Evolutionary conservation across 2,888 invertebrate genomes (phyloP).

Genomic region (Troides helena): DNA sequence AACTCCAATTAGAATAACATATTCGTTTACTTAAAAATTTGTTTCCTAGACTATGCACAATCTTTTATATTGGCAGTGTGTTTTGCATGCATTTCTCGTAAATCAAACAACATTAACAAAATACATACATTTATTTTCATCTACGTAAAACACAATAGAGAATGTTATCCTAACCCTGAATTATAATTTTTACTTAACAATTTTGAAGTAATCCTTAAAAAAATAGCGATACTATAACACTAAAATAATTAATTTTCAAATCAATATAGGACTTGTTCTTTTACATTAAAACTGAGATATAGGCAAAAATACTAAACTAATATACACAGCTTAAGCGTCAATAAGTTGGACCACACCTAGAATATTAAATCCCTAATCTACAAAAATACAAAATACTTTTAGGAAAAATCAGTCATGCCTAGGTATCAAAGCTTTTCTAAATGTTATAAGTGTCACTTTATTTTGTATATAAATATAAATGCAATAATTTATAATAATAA

Average conservation of each 20-base stretch:
- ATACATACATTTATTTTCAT: constrained; percentile 22
- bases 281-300: not conserved
- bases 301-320: constrained; percentile 6
- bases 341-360: constrained; percentile 15
- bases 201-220: not conserved
- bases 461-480: not conserved
- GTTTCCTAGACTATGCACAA: not conserved
- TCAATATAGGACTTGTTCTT: not conserved
- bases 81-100: not conserved
- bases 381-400: constrained; percentile 19
- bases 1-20: not conserved
- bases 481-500: not conserved
- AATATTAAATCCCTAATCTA: constrained; percentile 4
- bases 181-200: not conserved
- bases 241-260: not conserved
- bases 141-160: constrained; percentile 21
- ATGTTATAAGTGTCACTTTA: not conserved
- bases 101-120: constrained; percentile 18
- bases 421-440: constrained; percentile 8
- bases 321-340: constrained; percentile 18
- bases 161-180: constrained; percentile 16
- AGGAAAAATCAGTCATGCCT: constrained; percentile 24
- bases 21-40: not conserved
- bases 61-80: not conserved
- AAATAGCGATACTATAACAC: not conserved